Conservation (phyloP, 2,113 vertebrate genomes). For the Aix galericulata region DNA sequence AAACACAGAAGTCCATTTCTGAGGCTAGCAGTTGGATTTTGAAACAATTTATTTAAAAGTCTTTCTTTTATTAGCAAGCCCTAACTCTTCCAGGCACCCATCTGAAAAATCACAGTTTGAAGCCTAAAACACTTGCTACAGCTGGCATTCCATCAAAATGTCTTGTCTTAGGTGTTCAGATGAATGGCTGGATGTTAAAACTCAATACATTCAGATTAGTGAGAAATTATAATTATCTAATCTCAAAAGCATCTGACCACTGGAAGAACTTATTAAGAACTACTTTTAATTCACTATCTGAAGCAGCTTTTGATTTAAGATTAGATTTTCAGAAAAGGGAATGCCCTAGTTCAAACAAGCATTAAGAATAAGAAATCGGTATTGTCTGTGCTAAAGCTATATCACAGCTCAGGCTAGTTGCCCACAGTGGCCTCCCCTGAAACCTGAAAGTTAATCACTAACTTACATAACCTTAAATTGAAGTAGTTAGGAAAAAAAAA, state of each 20-base stretch:
- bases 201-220: slow-evolving; percentile 48
- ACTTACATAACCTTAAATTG: slow-evolving; percentile 15
- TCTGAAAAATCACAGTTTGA: slow-evolving; percentile 30
- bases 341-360: not conserved
- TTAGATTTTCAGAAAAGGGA: slow-evolving; percentile 49
- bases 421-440: not conserved
- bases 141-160: slow-evolving; percentile 27
- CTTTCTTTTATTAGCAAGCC: slow-evolving; percentile 17
- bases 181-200: slow-evolving; percentile 40
- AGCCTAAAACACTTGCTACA: slow-evolving; percentile 24
- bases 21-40: slow-evolving; percentile 4
- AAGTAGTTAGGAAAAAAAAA: not conserved
- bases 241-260: slow-evolving; percentile 47
- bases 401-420: slow-evolving; percentile 2
- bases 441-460: slow-evolving; percentile 38
- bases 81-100: not conserved
- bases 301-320: slow-evolving; percentile 58
- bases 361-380: slow-evolving; percentile 21
- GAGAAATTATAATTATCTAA: slow-evolving; percentile 53
- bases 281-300: slow-evolving; percentile 42
- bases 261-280: slow-evolving; percentile 49
- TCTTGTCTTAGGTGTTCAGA: slow-evolving; percentile 35
- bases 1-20: not conserved
- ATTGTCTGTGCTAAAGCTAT: slow-evolving; percentile 7
- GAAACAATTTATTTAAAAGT: slow-evolving; percentile 29